phyloP scores from a whole-genome alignment of 1,140 invertebrate genomes.

The Halotydeus destructor region DNA sequence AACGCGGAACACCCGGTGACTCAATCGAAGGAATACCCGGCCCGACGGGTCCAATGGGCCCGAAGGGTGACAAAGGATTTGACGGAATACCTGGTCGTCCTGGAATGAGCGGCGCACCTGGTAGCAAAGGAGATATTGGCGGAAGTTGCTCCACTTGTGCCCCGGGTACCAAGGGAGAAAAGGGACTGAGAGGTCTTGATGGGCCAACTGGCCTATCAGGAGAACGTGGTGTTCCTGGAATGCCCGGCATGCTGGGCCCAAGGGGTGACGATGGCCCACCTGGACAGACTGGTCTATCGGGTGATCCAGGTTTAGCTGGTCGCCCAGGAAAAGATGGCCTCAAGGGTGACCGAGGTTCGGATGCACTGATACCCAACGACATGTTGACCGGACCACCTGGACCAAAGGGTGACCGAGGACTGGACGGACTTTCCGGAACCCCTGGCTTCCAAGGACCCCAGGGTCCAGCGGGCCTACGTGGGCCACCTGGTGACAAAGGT shows the following conservation, averaged over 20 bases:
- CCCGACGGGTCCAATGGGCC: constrained; percentile 42
- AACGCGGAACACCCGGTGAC: constrained; percentile 1
- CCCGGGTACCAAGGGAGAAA: constrained; percentile 26
- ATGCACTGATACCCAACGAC: too few species aligned
- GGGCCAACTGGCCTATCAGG: constrained; percentile 27
- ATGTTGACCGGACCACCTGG: too few species aligned
- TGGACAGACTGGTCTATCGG: constrained; percentile 35
- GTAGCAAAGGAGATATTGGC: constrained; percentile 14
- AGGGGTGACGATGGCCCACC: too few species aligned
- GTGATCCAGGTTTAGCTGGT: constrained; percentile 34
- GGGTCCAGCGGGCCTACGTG: constrained; percentile 21
- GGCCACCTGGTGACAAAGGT: constrained; percentile 38
- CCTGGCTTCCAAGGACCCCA: constrained; percentile 31
- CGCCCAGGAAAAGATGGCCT: constrained; percentile 7
- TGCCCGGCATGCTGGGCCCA: constrained; percentile 36
- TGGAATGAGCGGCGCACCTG: constrained; percentile 23
- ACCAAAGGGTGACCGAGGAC: too few species aligned
- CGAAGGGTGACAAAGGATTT: constrained; percentile 34
- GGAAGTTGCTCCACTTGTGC: constrained; percentile 8
- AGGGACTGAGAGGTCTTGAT: constrained; percentile 39
- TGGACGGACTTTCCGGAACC: constrained; percentile 35
- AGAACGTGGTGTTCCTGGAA: constrained; percentile 36
- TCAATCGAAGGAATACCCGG: constrained; percentile 33
- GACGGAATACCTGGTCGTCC: constrained; percentile 35
- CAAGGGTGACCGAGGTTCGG: too few species aligned